These are phyloP conservation scores for Synanthedon formicaeformis DNA, from an alignment of 2,888 invertebrate genomes.

Conservation along the genomic window DNA sequence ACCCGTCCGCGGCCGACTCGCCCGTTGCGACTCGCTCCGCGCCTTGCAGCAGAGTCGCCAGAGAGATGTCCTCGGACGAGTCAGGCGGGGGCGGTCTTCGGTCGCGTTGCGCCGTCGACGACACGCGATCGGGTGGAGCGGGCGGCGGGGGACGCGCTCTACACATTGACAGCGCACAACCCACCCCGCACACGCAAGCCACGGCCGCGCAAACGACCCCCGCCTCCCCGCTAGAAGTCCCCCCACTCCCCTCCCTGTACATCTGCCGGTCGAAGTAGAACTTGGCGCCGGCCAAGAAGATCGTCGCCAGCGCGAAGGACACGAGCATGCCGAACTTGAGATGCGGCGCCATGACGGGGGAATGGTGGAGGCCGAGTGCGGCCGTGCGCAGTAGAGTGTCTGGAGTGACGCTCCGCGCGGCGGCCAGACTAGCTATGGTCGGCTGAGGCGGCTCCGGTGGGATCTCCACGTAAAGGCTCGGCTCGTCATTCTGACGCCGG, in stretches of 20 bases:
- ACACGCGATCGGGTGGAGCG: conserved; percentile 43
- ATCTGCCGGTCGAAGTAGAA: conserved; percentile 79
- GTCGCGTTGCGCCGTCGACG: conserved; percentile 44
- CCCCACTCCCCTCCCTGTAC: conserved; percentile 22
- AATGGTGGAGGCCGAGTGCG: conserved; percentile 53
- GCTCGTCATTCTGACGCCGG: conserved; percentile 45
- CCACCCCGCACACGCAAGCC: conserved; percentile 72
- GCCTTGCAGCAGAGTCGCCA: conserved; percentile 28
- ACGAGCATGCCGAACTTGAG: conserved; percentile 80
- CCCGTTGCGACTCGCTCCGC: conserved; percentile 17
- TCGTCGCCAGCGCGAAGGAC: conserved; percentile 76
- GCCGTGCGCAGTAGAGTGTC: conserved; percentile 58
- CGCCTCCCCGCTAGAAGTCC: conserved; percentile 61
- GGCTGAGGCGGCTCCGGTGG: conserved; percentile 48
- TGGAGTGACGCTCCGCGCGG: conserved; percentile 57
- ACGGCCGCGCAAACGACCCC: conserved; percentile 74
- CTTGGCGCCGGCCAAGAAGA: conserved; percentile 78
- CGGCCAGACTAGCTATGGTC: conserved; percentile 57
- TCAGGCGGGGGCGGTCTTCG: conserved; percentile 27
- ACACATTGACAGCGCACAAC: conserved; percentile 74
- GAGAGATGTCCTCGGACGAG: conserved; percentile 47
- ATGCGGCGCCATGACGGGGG: conserved; percentile 68
- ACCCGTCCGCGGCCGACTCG: conserved; percentile 15
- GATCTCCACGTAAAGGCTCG: conserved; percentile 58
- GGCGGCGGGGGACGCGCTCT: conserved; percentile 50